Conservation (phyloP, 2,888 invertebrate species). For the Branchinecta sandiegonensis region DNA sequence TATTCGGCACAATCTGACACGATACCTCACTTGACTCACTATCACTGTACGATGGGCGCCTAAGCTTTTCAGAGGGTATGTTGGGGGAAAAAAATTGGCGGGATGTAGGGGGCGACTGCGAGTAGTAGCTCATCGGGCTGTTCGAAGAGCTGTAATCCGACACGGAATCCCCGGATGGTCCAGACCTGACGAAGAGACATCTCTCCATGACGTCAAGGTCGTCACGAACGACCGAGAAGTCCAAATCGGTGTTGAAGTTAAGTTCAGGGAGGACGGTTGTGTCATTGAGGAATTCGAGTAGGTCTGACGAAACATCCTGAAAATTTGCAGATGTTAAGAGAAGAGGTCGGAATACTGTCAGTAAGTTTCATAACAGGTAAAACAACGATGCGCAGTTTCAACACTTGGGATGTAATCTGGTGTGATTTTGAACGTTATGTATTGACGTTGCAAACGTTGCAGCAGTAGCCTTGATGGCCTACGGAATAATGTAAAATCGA, state of each 20-base stretch:
- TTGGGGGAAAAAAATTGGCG: background rate
- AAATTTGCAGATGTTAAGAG: background rate
- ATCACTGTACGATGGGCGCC: background rate
- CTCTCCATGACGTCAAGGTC: background rate
- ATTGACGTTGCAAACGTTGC: too few relatives aligned
- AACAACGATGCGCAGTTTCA: too few relatives aligned
- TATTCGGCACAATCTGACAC: conserved; percentile 1
- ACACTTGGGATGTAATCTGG: too few relatives aligned
- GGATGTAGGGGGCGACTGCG: background rate
- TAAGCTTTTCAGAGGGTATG: background rate
- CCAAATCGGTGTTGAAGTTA: conserved; percentile 13
- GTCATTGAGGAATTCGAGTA: background rate
- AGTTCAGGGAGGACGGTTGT: background rate
- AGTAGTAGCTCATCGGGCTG: background rate
- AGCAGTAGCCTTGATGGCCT: too few relatives aligned
- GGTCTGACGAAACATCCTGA: conserved; percentile 11
- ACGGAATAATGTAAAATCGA: too few relatives aligned
- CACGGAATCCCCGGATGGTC: background rate
- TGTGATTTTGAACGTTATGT: too few relatives aligned
- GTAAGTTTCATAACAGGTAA: too few relatives aligned
- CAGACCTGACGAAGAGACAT: background rate
- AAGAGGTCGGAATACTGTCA: too few relatives aligned
- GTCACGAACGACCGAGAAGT: background rate
- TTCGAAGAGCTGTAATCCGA: background rate
- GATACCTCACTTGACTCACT: conserved; percentile 7